Base-by-base conservation (phyloP, 1,140 invertebrate genomes). In the Octopus sinensis region DNA sequence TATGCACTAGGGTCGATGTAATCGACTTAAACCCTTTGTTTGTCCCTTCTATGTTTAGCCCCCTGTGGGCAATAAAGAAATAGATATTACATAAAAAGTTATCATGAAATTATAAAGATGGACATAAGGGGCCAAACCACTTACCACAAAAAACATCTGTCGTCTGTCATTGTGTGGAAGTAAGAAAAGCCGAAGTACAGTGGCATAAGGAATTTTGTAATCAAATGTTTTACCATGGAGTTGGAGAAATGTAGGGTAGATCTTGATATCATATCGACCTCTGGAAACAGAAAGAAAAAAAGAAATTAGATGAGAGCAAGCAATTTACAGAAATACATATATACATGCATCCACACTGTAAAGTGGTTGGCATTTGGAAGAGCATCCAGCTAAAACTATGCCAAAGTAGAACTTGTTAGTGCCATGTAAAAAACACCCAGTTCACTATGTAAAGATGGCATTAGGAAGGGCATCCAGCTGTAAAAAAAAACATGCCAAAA, bases 211-310 rank as follows among this genome's bases (percentile, higher is more conserved):
- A 86, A 99, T 99, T 92, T 99, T 99, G 92, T 99, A 99, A 92
- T 99, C 98, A 90, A 99, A 99, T 0, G 98, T 99, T 93, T 99
- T 99, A 91, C 98, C 98, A 89, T 99, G 98, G 79, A 99, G 94
- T 92, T 99, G 98, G 88, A 99, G 96, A 91, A 99, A 99, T 4
- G 96, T 94, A 81, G 96, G 95, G 89, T 98, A 99, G 75, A 99
- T 95, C 92, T 99, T 99, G 90, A 99, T 98, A 89, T 99, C 98
- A 90, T 99, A 99, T 83, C 98, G 96, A 94, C 98, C 98, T 92
- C 96, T 97, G 91, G 68, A 92, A 93, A 91, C 87, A 73, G 13
- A 73, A 9, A 23, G 30, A 73, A 73, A 73, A 6, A 62, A 62
- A 62, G 17, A 12, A 17, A 12, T 62, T 12, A 62, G 17, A 62